phyloP scores from a whole-genome alignment of 2,797 vertebrate genomes.

The Strix occidentalis region DNA sequence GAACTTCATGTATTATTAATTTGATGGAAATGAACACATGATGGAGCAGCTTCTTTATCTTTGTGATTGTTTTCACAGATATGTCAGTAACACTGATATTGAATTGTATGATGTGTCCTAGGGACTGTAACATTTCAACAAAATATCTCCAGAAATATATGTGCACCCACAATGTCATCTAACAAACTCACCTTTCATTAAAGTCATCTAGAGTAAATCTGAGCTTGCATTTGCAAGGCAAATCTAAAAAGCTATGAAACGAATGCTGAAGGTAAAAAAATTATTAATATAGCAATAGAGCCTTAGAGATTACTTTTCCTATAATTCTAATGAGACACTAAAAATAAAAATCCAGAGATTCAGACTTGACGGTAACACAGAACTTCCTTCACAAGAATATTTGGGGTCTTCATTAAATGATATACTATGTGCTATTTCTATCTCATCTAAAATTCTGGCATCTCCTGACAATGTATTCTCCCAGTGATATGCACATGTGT shows the following conservation, averaged over 20 bases:
- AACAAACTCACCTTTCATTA: conserved; percentile 60
- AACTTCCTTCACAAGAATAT: conserved; percentile 31
- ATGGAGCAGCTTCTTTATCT: conserved; percentile 68
- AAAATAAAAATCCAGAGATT: conserved; percentile 46
- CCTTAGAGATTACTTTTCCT: conserved; percentile 15
- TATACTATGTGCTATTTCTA: not conserved
- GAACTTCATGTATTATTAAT: conserved; percentile 72
- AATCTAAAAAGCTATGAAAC: conserved; percentile 29
- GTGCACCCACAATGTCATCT: conserved; percentile 22
- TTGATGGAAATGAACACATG: conserved; percentile 70
- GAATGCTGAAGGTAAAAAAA: not conserved
- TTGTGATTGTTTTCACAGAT: conserved; percentile 62
- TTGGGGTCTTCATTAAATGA: conserved; percentile 36
- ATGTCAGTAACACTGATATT: conserved; percentile 56
- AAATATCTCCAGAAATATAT: conserved; percentile 53
- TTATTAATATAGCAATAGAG: conserved; percentile 25
- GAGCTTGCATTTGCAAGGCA: conserved; percentile 58
- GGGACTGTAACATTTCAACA: conserved; percentile 49
- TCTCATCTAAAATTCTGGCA: conserved; percentile 55
- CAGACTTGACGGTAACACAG: not conserved
- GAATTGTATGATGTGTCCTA: conserved; percentile 55
- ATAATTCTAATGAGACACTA: conserved; percentile 43
- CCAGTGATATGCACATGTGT: conserved; percentile 18
- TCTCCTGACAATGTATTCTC: conserved; percentile 34
- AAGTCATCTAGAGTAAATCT: conserved; percentile 28